A percentile compares a stretch with the other conserved stretches of the same genome.
These are phyloP conservation scores for Malacoctenus gilli DNA, from an alignment of 2,797 vertebrate genomes.

Conservation along the genomic window DNA sequence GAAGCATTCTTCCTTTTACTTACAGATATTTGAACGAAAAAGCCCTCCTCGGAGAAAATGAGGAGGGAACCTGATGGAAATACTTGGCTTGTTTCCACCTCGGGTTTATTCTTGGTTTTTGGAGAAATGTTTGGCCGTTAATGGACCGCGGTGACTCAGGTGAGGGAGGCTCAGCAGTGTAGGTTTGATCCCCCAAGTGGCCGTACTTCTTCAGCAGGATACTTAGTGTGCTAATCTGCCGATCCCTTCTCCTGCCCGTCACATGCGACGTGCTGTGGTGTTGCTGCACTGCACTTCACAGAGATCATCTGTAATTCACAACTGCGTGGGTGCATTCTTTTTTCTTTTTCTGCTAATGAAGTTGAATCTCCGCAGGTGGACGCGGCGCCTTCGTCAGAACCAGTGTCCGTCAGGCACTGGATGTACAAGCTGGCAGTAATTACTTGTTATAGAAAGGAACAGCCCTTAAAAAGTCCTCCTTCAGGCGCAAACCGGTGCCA, in stretches of 20 bases:
- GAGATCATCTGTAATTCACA: conserved; percentile 25
- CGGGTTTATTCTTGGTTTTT: conserved; percentile 13
- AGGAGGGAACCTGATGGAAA: not conserved
- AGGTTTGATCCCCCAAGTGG: conserved; percentile 30
- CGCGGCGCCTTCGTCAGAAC: no score
- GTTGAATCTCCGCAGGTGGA: conserved; percentile 13
- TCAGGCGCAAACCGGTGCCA: conserved; percentile 34
- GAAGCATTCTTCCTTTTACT: conserved; percentile 3
- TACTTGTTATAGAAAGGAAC: no score
- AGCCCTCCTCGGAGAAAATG: not conserved
- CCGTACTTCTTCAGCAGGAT: conserved; percentile 11
- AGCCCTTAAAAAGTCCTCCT: conserved; percentile 21
- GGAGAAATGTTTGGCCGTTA: conserved; percentile 21
- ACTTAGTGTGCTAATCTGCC: conserved; percentile 36
- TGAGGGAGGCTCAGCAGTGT: conserved; percentile 13
- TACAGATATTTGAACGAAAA: not conserved
- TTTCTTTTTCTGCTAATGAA: conserved; percentile 28
- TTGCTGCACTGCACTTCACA: conserved; percentile 17
- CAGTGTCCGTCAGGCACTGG: no score
- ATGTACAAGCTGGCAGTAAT: no score
- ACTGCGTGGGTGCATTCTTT: not conserved
- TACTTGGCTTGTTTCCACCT: conserved; percentile 8
- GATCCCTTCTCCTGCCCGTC: conserved; percentile 1
- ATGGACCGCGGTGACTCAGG: conserved; percentile 38
- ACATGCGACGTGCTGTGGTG: conserved; percentile 10